Evolutionary conservation across 2,888 invertebrate species (phyloP), one percentile per base, ranked within the genome.

Genomic region (Sinohyriopsis cumingii): DNA sequence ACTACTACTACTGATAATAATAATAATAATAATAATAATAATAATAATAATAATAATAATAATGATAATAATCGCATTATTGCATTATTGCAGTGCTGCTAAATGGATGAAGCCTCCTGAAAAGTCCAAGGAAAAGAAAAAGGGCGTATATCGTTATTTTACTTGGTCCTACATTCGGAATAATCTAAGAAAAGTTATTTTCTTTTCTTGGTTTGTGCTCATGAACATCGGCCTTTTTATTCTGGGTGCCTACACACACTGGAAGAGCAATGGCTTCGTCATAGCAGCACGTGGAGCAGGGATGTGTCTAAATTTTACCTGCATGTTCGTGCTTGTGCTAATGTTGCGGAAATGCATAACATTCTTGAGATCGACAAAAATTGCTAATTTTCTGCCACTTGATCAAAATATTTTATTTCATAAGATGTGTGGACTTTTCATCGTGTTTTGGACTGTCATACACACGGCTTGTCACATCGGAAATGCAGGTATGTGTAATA

Each of bases 361-460:
- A 0, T 95, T 94, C 88, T 91, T 97, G 56, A 92, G 97, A 57
- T 94, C 94, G 0, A 93, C 94, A 61, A 95, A 96, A 1, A 92
- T 95, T 68, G 94, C 94, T 73, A 91, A 93, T 0, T 91, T 94
- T 75, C 91, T 98, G 65, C 98, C 98, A 0, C 91, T 98, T 62
- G 98, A 98, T 90, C 94, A 97, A 83, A 95, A 96, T 89, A 95
- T 98, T 78, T 95, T 96, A 90, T 93, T 97, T 78, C 98, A 98
- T 91, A 97, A 97, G 90, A 91, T 97, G 75, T 95, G 95, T 0
- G 98, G 97, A 1, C 93, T 94, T 67, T 89, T 95, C 61, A 94
- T 97, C 63, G 93, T 94, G 18, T 88, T 93, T 1, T 94, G 94
- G 87, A 94, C 95, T 84, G 81, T 94, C 3, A 84, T 95, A 0